phyloP scores from a whole-genome alignment of 2,113 vertebrate species.

The Isichthys henryi region DNA sequence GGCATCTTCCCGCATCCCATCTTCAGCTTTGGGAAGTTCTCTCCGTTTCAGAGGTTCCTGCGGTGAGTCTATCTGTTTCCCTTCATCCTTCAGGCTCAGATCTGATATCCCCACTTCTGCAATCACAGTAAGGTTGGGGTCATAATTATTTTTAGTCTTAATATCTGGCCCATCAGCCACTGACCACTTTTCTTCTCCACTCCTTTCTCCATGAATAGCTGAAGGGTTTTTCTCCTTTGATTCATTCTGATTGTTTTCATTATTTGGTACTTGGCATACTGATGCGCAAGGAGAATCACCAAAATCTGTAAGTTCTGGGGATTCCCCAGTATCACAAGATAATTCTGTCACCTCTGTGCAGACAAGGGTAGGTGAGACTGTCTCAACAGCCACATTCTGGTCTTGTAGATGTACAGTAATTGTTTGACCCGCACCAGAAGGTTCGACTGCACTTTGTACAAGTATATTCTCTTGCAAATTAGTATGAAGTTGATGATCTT shows the following conservation, averaged over 20 bases:
- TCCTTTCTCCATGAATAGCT: constrained; percentile 11
- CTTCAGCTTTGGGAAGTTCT: not conserved
- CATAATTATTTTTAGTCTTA: not conserved
- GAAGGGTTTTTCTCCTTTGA: not conserved
- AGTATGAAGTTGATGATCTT: not conserved
- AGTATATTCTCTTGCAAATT: not conserved
- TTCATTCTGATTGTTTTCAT: not conserved
- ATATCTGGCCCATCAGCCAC: not conserved
- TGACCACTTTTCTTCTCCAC: not conserved
- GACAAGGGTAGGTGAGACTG: constrained; percentile 23
- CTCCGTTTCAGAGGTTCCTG: not conserved
- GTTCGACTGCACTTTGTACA: not conserved
- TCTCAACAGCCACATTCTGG: constrained; percentile 5
- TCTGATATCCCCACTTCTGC: constrained; percentile 17
- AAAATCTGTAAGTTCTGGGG: not conserved
- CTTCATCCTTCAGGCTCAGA: not conserved
- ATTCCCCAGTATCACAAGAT: constrained; percentile 18
- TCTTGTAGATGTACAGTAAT: not conserved
- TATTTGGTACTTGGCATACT: not conserved
- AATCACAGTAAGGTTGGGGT: constrained; percentile 6
- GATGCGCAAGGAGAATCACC: not conserved
- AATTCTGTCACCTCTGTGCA: constrained; percentile 1
- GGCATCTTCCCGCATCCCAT: constrained; percentile 4
- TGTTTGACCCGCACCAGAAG: not conserved
- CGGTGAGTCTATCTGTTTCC: constrained; percentile 9